A percentile compares a stretch with the other conserved stretches of the same genome.
Evolutionary conservation across 2,797 vertebrate species (phyloP).

Genomic region (Hirundo rustica): DNA sequence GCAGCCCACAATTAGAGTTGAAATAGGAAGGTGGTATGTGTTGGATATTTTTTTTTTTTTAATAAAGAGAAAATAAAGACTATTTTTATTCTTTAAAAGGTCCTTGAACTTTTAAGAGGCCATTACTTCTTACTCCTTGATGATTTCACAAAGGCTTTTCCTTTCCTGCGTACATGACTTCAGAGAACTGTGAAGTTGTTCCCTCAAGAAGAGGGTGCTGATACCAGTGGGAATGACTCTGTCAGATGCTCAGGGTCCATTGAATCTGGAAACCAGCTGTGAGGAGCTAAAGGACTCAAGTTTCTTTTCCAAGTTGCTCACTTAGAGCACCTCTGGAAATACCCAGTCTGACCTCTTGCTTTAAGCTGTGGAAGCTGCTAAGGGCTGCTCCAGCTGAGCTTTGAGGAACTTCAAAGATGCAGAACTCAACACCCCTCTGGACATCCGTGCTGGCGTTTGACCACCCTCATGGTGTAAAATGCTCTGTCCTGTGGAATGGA

Average conservation of each 20-base stretch:
- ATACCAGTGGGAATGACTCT: not conserved
- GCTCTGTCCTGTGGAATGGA: not conserved
- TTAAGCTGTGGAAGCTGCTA: not conserved
- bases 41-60: not conserved
- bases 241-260: not conserved
- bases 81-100: not conserved
- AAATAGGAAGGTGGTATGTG: not conserved
- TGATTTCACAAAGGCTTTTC: not conserved
- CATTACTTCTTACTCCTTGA: not conserved
- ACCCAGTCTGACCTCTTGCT: not conserved
- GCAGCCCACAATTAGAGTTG: not conserved
- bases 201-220: not conserved
- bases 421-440: not conserved
- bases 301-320: accelerated
- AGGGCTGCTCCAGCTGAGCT: not conserved
- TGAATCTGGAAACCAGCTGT: not conserved
- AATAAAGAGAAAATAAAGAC: not conserved
- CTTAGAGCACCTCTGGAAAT: not conserved
- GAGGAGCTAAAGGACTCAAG: not conserved
- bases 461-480: not conserved
- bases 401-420: not conserved
- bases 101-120: not conserved
- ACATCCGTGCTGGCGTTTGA: accelerated
- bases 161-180: not conserved
- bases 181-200: not conserved